These are phyloP conservation scores for Ciconia boyciana DNA, from an alignment of 2,113 vertebrate genomes.

Conservation along the genomic window DNA sequence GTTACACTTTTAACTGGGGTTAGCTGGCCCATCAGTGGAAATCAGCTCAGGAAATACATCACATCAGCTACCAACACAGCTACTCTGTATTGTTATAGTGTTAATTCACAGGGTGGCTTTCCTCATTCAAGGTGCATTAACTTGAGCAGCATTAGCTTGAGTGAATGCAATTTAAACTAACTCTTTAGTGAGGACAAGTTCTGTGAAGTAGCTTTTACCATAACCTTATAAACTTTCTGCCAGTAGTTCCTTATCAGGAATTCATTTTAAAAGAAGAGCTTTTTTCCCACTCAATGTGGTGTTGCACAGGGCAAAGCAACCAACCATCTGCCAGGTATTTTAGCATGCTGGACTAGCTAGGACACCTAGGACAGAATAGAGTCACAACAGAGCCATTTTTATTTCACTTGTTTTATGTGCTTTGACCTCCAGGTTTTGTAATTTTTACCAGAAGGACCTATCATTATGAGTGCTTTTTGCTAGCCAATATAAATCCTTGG, in stretches of 20 bases:
- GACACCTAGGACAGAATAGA: neutral
- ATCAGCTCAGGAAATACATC: neutral
- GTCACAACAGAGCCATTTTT: neutral
- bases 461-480: neutral
- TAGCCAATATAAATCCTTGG: slow-evolving; percentile 21
- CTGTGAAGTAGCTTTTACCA: neutral
- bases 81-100: neutral
- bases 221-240: neutral
- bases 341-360: neutral
- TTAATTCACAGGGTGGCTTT: neutral
- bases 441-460: slow-evolving; percentile 31
- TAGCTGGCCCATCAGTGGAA: neutral
- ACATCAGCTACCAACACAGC: neutral
- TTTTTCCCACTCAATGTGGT: neutral
- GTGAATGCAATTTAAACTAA: neutral
- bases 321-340: neutral
- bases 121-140: neutral
- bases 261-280: neutral
- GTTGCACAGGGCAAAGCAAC: neutral
- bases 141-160: neutral
- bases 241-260: neutral
- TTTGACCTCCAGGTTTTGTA: slow-evolving; percentile 24
- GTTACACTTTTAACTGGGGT: neutral
- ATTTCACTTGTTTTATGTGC: neutral
- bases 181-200: neutral